Conservation (phyloP, 2,113 vertebrate species). For the Phoenicopterus ruber region DNA sequence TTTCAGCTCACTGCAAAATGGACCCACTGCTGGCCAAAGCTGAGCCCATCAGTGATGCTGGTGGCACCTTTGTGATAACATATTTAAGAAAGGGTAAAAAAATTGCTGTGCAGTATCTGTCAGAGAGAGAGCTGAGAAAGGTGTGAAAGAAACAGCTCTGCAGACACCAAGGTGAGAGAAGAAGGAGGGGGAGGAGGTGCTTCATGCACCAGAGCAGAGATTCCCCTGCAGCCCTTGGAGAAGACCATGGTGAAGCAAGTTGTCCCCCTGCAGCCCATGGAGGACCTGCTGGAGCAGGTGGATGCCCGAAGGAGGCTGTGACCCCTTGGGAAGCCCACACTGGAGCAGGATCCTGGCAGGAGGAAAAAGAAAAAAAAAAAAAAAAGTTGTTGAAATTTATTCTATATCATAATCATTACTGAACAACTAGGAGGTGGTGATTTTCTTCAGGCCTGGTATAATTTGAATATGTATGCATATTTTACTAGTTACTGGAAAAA, state of each 20-base stretch:
- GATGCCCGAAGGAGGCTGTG: background rate
- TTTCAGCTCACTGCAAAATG: background rate
- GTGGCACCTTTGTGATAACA: background rate
- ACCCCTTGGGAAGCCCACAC: background rate
- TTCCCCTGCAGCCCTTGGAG: background rate
- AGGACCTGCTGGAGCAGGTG: background rate
- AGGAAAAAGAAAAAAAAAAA: background rate
- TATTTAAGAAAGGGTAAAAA: background rate
- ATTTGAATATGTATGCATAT: background rate
- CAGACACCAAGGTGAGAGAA: background rate
- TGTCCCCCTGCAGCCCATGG: too few relatives aligned
- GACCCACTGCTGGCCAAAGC: background rate
- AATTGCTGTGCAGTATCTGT: too few relatives aligned
- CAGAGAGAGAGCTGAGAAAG: background rate
- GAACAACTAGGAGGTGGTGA: background rate
- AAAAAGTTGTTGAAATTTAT: background rate
- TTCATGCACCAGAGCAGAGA: accelerated
- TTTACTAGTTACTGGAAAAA: background rate
- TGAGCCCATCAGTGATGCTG: background rate
- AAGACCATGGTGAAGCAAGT: background rate
- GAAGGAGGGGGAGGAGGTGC: background rate
- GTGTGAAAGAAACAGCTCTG: background rate
- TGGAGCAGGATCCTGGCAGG: background rate
- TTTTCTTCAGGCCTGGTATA: background rate
- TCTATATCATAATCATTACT: background rate